Conservation (phyloP, 1,140 invertebrate genomes). For the Cylas formicarius region DNA sequence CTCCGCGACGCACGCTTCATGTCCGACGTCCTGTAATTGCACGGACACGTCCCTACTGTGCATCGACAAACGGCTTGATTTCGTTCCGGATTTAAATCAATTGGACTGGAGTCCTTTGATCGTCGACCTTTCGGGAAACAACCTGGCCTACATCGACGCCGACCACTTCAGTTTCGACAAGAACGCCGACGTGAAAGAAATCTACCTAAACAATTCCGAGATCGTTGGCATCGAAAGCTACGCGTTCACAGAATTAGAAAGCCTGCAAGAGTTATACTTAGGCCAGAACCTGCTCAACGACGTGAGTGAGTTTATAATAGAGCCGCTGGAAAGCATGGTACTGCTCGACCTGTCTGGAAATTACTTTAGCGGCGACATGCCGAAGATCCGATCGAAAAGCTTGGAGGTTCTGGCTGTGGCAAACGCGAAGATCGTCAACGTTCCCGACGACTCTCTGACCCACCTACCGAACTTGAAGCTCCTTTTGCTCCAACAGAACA, state of each 20-base stretch:
- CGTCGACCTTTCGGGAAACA: slow-evolving; percentile 34
- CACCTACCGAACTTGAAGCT: slow-evolving; percentile 30
- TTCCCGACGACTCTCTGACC: slow-evolving; percentile 20
- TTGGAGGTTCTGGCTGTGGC: slow-evolving; percentile 27
- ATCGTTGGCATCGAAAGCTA: slow-evolving; percentile 25
- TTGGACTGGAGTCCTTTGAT: slow-evolving; percentile 25
- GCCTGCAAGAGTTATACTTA: slow-evolving; percentile 32
- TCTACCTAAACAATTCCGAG: slow-evolving; percentile 33
- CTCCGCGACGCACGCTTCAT: slow-evolving; percentile 10
- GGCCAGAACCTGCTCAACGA: slow-evolving; percentile 26
- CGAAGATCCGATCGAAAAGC: slow-evolving; percentile 25
- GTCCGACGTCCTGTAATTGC: slow-evolving; percentile 29
- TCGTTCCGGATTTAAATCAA: slow-evolving; percentile 27
- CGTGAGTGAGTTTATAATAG: slow-evolving; percentile 20
- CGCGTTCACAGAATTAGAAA: slow-evolving; percentile 29
- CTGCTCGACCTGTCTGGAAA: slow-evolving; percentile 32
- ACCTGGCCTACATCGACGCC: slow-evolving; percentile 16
- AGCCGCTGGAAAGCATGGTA: slow-evolving; percentile 23
- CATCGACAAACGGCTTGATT: slow-evolving; percentile 19
- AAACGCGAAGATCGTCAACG: slow-evolving; percentile 26
- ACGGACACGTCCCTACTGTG: slow-evolving; percentile 26
- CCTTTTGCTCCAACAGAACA: slow-evolving; percentile 32
- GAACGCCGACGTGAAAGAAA: slow-evolving; percentile 25
- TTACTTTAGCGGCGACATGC: slow-evolving; percentile 28
- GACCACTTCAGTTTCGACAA: slow-evolving; percentile 29